phyloP scores from a whole-genome alignment of 2,113 vertebrate genomes.

The Festucalex cinctus region DNA sequence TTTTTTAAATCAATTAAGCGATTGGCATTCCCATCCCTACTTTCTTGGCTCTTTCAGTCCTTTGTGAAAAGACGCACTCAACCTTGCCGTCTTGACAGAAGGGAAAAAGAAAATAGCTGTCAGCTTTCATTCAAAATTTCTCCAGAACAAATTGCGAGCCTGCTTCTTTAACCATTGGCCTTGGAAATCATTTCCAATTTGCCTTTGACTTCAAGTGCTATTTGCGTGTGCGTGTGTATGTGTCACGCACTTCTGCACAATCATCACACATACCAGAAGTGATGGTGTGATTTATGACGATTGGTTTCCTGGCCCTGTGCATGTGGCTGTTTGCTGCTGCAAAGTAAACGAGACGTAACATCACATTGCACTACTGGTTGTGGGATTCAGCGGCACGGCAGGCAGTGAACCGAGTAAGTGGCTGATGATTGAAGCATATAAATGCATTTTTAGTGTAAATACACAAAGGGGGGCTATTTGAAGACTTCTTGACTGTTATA shows the following conservation, averaged over 20 bases:
- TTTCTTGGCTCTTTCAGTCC: not conserved
- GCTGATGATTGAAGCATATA: not conserved
- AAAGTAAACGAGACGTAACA: slow-evolving; percentile 17
- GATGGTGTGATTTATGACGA: slow-evolving; percentile 46
- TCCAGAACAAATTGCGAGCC: slow-evolving; percentile 29
- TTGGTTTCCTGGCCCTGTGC: slow-evolving; percentile 53
- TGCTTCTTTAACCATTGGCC: slow-evolving; percentile 28
- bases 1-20: not conserved
- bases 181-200: slow-evolving; percentile 34
- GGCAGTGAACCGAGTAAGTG: not conserved
- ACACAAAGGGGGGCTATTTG: not conserved
- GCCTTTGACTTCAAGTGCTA: not conserved
- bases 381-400: not conserved
- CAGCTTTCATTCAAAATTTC: slow-evolving; percentile 27
- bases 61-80: not conserved
- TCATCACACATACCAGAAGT: slow-evolving; percentile 17
- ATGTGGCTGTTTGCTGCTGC: slow-evolving; percentile 17
- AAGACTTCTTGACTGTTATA: not conserved
- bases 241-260: not conserved
- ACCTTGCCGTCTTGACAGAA: slow-evolving; percentile 8
- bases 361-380: slow-evolving; percentile 1
- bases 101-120: slow-evolving; percentile 17
- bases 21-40: not conserved
- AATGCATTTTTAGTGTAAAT: not conserved
- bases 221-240: not conserved